Conservation (phyloP, 1,140 invertebrate genomes). For the Drosophila kikkawai region DNA sequence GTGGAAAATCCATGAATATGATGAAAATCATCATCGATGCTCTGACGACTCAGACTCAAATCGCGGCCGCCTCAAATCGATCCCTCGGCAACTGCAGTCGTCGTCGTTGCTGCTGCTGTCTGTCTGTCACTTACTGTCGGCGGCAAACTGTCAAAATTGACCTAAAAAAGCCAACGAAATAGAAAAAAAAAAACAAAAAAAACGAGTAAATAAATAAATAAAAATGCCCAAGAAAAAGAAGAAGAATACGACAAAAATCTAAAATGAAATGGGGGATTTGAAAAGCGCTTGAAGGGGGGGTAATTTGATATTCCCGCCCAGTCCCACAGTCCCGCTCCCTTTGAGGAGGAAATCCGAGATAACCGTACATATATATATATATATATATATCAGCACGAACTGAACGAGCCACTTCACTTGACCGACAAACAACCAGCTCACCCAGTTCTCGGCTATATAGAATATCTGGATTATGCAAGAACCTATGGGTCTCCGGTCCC, state of each 20-base stretch:
- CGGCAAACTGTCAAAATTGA: constrained; percentile 79
- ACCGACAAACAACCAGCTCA: constrained; percentile 48
- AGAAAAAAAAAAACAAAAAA: background rate
- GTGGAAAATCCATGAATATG: constrained; percentile 14
- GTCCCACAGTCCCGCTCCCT: background rate
- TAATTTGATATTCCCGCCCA: constrained; percentile 58
- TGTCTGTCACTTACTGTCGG: constrained; percentile 74
- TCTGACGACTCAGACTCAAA: constrained; percentile 6
- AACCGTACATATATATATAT: constrained; percentile 32
- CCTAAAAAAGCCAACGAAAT: constrained; percentile 59
- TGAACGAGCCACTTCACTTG: constrained; percentile 43
- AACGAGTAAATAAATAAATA: constrained; percentile 30
- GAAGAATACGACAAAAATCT: constrained; percentile 44
- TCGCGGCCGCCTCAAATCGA: constrained; percentile 45
- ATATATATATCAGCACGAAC: constrained; percentile 5
- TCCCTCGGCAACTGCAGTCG: constrained; percentile 49
- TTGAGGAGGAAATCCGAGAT: constrained; percentile 46
- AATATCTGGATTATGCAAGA: constrained; percentile 50
- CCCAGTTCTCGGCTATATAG: constrained; percentile 40
- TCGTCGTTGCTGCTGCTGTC: constrained; percentile 10
- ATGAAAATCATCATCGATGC: constrained; percentile 44
- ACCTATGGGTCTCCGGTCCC: background rate
- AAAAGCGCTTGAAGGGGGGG: constrained; percentile 23
- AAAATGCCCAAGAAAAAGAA: constrained; percentile 29
- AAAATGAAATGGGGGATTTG: constrained; percentile 51